Conservation (phyloP, 2,113 vertebrate species). For the Lepidothrix coronata region DNA sequence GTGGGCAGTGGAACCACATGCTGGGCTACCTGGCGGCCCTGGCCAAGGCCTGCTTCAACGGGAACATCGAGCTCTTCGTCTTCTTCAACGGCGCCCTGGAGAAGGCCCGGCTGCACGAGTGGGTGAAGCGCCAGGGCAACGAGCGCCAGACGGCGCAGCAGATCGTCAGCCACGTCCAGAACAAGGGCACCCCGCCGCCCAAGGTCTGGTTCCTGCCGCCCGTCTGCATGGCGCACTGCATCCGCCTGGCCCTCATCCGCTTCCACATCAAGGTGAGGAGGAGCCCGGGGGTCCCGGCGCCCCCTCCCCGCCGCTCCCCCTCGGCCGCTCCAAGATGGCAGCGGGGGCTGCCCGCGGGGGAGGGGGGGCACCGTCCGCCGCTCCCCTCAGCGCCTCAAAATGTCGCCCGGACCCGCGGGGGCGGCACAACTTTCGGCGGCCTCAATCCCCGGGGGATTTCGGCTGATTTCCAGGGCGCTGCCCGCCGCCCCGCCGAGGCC, state of each 20-base stretch:
- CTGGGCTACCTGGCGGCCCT: conserved; percentile 92
- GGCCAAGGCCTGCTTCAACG: conserved; percentile 90
- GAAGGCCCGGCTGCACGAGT: conserved; percentile 95
- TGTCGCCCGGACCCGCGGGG: conserved; percentile 42
- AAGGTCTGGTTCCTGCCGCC: conserved; percentile 97
- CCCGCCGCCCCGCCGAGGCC: background rate
- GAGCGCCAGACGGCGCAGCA: conserved; percentile 94
- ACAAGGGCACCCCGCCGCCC: conserved; percentile 93
- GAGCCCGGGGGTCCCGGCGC: background rate
- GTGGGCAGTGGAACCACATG: conserved; percentile 97
- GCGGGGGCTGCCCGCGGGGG: background rate
- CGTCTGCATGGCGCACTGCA: conserved; percentile 94
- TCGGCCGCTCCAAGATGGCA: conserved; percentile 12
- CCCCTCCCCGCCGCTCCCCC: background rate
- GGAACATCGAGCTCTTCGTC: conserved; percentile 95
- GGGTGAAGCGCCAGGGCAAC: conserved; percentile 95
- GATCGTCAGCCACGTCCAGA: conserved; percentile 95
- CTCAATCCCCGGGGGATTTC: background rate
- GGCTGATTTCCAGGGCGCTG: background rate
- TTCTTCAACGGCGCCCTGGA: conserved; percentile 96
- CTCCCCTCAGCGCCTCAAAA: conserved; percentile 39
- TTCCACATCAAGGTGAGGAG: conserved; percentile 89
- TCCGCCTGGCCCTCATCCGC: conserved; percentile 94
- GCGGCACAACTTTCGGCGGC: background rate
- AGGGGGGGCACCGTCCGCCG: background rate